Base-by-base conservation (phyloP, 2,888 invertebrate species). In the Salticus scenicus region DNA sequence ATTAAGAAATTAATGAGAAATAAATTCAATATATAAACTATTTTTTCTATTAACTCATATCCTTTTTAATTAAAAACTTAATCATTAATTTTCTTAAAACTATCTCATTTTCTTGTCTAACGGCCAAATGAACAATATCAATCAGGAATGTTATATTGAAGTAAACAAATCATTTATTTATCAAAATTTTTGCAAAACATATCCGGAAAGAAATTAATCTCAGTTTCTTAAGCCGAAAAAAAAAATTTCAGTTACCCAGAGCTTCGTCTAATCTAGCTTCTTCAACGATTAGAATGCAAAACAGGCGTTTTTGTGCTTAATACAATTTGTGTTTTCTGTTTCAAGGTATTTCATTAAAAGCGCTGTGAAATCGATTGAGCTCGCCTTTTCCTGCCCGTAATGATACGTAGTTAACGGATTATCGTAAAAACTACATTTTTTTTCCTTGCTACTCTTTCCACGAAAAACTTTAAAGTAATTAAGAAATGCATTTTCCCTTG, bases 381-480 rank as follows among this genome's bases (percentile, higher is more conserved):
- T 72, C 31, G 31, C 63, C 27, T 57, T 71, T 72, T 41, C 47
- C 57, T 57, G 24, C 57, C 51, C 71, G 77, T 83, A 83, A 83
- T 77, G 76, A 83, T 72, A 73, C 67, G 83, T 69, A 83, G 77
- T 83, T 83, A 83, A 83, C 77, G 67, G 83, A 82, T 82, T 82
- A 82, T 75, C 75, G 75, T 70, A 82, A 82, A 82, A 82, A 82
- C 82, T 75, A 64, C 64, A 64, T 82, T 82, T 81, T 75, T 81
- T 74, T n/a, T 31, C 57, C 42, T 31, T 71, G 41, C 57, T 74
- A 30, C 57, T 74, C 69, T 76, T 71, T 76, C 66, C 64, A 41
- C 30, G 63, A 76, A 77, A 83, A 83, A n/a, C 66, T 83, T 83
- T 77, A 83, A 77, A 83, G 83, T 73, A 83, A 83, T 83, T 83